Percentiles rank a stretch among this genome's conserved stretches.
These are phyloP conservation scores for Tachuris rubrigastra DNA, from an alignment of 2,113 vertebrate species.

Conservation along the genomic window DNA sequence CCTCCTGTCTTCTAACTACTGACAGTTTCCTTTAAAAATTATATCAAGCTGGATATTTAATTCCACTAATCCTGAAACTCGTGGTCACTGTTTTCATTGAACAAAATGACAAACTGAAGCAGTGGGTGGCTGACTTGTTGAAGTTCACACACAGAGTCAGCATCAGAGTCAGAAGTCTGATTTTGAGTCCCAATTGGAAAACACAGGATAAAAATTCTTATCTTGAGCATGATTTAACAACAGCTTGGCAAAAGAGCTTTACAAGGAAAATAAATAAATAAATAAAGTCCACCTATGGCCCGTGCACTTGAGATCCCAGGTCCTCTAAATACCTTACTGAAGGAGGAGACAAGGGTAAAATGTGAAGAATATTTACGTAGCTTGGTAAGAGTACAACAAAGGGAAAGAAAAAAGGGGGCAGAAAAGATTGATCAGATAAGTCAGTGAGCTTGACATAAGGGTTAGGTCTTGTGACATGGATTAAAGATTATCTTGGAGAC, in stretches of 20 bases:
- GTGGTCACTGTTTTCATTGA: background rate
- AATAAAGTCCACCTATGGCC: background rate
- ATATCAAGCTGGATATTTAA: background rate
- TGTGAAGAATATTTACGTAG: background rate
- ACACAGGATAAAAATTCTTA: background rate
- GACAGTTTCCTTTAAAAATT: background rate
- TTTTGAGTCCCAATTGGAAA: background rate
- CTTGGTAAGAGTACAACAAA: background rate
- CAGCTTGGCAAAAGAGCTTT: background rate
- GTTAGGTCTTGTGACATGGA: slow-evolving; percentile 27
- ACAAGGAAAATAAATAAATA: background rate
- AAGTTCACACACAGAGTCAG: background rate
- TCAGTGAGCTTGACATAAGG: slow-evolving; percentile 6
- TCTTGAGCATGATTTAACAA: background rate
- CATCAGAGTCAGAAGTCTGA: background rate
- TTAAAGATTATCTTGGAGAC: slow-evolving; percentile 42
- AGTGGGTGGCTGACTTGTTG: background rate
- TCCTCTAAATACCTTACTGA: slow-evolving; percentile 11
- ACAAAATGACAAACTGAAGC: background rate
- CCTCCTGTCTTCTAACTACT: background rate
- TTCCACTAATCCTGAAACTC: background rate
- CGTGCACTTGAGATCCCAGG: background rate
- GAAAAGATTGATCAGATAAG: slow-evolving; percentile 24
- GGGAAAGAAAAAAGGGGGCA: background rate
- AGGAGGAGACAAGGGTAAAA: background rate